phyloP scores from a whole-genome alignment of 2,113 vertebrate genomes.

The Podarcis raffonei region DNA sequence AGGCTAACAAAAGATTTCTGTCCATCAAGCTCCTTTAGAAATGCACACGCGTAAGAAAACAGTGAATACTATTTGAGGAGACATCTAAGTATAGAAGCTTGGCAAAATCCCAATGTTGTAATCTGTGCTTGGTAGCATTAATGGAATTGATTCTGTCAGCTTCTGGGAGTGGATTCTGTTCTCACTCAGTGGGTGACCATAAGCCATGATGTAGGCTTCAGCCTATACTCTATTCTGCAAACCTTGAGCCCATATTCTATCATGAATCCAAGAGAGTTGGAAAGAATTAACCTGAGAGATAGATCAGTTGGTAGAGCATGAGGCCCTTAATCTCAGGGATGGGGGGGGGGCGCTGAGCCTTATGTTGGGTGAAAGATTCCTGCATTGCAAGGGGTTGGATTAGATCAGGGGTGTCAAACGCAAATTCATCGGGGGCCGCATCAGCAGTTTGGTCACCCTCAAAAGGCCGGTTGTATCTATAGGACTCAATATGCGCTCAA shows the following conservation, averaged over 20 bases:
- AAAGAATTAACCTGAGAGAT: not conserved
- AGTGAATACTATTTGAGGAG: not conserved
- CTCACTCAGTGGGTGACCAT: conserved; percentile 10
- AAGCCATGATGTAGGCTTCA: conserved; percentile 16
- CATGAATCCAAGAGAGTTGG: conserved; percentile 9
- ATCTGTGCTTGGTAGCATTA: conserved; percentile 6
- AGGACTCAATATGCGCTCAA: too few species aligned
- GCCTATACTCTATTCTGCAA: conserved; percentile 16
- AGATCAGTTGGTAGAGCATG: too few species aligned
- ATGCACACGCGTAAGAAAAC: not conserved
- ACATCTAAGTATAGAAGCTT: rapidly evolving
- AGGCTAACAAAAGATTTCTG: not conserved
- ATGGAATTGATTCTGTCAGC: conserved; percentile 1
- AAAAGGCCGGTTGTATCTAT: too few species aligned
- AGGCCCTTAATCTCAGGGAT: too few species aligned
- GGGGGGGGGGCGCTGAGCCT: too few species aligned
- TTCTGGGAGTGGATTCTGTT: conserved; percentile 2
- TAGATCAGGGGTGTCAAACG: too few species aligned
- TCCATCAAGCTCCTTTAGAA: not conserved
- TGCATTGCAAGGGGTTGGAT: too few species aligned
- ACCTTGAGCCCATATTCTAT: conserved; percentile 41
- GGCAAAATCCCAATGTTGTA: not conserved
- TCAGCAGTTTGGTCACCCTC: too few species aligned
- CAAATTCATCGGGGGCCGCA: too few species aligned
- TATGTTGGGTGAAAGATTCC: too few species aligned